Conservation (phyloP, 2,888 invertebrate species). For the Melolontha melolontha region DNA sequence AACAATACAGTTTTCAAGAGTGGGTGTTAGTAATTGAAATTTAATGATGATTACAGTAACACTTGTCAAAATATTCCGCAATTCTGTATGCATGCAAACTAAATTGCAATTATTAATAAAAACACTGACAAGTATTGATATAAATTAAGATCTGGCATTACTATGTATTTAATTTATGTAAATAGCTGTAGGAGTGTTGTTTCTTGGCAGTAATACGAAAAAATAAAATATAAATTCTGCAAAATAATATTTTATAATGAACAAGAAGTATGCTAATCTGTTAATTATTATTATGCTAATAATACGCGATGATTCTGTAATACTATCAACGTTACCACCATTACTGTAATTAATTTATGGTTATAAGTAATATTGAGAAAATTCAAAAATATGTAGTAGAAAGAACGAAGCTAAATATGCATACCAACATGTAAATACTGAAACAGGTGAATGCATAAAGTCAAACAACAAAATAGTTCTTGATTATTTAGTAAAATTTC, state of each 20-base stretch:
- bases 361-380: too few relatives aligned
- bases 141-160: slow-evolving; percentile 49
- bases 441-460: too few relatives aligned
- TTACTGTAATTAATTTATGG: too few relatives aligned
- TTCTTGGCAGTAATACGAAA: slow-evolving; percentile 27
- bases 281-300: slow-evolving; percentile 12
- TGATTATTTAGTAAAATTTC: too few relatives aligned
- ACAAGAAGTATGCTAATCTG: slow-evolving; percentile 18
- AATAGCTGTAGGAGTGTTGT: slow-evolving; percentile 57
- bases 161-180: slow-evolving; percentile 53
- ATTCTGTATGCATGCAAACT: not conserved
- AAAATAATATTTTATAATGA: not conserved
- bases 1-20: slow-evolving; percentile 9
- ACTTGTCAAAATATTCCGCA: slow-evolving; percentile 28
- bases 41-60: slow-evolving; percentile 18
- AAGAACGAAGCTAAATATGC: too few relatives aligned
- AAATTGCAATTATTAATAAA: slow-evolving; percentile 28
- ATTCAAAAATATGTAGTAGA: too few relatives aligned
- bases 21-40: slow-evolving; percentile 28
- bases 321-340: too few relatives aligned
- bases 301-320: not conserved
- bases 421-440: too few relatives aligned
- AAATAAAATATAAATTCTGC: slow-evolving; percentile 16
- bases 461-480: too few relatives aligned
- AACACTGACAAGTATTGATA: slow-evolving; percentile 43